phyloP scores from a whole-genome alignment of 2,797 vertebrate genomes.

The Pachyuromys duprasi region DNA sequence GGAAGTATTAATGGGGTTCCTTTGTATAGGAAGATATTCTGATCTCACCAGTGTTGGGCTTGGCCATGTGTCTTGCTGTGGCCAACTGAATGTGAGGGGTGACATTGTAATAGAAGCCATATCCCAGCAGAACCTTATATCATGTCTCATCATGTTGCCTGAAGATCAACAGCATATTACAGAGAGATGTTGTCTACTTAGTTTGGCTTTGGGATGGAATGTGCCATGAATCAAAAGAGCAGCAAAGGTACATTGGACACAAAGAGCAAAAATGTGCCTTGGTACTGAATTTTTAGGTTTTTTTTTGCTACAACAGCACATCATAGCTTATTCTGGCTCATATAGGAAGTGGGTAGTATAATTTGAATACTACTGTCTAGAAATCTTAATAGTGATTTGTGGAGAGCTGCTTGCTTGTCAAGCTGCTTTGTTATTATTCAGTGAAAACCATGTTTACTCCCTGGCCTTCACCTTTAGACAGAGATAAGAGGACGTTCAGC shows the following conservation, averaged over 20 bases:
- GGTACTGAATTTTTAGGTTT: not conserved
- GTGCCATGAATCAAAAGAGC: not conserved
- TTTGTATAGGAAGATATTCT: not conserved
- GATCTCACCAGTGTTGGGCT: not conserved
- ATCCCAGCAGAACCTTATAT: not conserved
- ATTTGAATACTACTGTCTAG: not conserved
- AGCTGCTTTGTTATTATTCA: too few species aligned
- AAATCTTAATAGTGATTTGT: conserved; percentile 12
- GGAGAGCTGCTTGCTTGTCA: too few species aligned
- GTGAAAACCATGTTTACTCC: too few species aligned
- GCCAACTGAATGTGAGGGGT: not conserved
- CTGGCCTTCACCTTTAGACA: too few species aligned
- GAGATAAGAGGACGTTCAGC: too few species aligned
- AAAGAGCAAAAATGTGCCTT: not conserved
- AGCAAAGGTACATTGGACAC: not conserved
- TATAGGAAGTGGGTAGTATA: not conserved
- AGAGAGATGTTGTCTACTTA: not conserved
- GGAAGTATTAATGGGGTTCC: not conserved
- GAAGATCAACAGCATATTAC: not conserved
- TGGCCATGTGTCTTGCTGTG: not conserved
- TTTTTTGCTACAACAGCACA: not conserved
- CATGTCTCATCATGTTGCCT: not conserved
- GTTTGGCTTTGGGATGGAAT: not conserved
- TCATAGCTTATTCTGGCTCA: not conserved
- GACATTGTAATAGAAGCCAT: not conserved